Evolutionary conservation across 2,888 invertebrate species (phyloP).

Genomic region (Synergus itoensis): DNA sequence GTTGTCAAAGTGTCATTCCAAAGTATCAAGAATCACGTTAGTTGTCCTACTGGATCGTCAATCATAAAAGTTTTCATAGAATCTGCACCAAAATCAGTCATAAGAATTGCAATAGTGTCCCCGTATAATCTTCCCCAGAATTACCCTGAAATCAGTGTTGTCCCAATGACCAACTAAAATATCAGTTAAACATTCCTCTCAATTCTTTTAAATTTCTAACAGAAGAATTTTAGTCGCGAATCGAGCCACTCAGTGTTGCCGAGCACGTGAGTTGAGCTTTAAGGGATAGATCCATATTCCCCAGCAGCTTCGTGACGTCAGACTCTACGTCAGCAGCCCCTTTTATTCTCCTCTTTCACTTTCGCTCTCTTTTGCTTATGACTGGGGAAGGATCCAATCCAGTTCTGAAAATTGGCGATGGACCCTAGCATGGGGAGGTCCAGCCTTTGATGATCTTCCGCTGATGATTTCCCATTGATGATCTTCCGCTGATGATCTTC

Average conservation of each 20-base stretch:
- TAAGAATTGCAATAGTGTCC: not conserved
- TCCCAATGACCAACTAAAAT: not conserved
- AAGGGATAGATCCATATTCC: conserved; percentile 53
- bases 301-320: not conserved
- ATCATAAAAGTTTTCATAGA: not conserved
- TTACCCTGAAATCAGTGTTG: too few species aligned
- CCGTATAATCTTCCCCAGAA: not conserved
- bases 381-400: not conserved
- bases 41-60: not conserved
- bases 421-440: not conserved
- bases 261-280: conserved; percentile 53
- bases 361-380: conserved; percentile 7
- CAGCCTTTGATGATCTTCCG: not conserved
- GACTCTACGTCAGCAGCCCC: conserved; percentile 6
- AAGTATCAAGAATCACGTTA: not conserved
- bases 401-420: not conserved
- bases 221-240: conserved; percentile 39
- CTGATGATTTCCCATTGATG: not conserved
- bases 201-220: not conserved
- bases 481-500: not conserved
- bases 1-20: conserved; percentile 1
- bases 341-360: not conserved
- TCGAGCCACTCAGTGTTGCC: conserved; percentile 49
- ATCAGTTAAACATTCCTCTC: not conserved
- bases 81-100: not conserved